Base-by-base conservation (phyloP, 2,113 vertebrate species). In the Apodemus sylvaticus region DNA sequence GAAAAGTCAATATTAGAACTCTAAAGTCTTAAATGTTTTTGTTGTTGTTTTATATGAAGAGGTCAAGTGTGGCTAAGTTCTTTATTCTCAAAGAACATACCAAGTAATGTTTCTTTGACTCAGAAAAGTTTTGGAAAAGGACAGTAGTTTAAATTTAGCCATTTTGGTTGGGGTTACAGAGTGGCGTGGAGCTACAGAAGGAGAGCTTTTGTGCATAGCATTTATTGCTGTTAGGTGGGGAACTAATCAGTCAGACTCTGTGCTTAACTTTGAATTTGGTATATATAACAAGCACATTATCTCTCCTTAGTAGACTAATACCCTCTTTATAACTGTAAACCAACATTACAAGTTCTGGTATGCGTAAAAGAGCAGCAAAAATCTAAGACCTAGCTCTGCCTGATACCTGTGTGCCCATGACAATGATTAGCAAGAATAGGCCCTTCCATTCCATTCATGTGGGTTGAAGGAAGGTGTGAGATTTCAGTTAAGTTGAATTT, bases 51-150 rank as follows among this genome's bases (percentile, higher is more conserved):
- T 36, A 48, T 82, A 16, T 8, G 55, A 90, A 96, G 42, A 26
- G 14, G 16, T 31, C 26, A 60, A 74, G 4, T 90, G 7, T 83
- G 39, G 91, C 82, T 82, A 94, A 81, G 77, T 94, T 93, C 17
- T 87, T 90, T 91, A 29, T 85, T 20, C 45, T 78, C 7, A 14
- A 14, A 55, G 36, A 94, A 60, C 89, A 76, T 81, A 9, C 48
- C 91, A 93, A 91, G 51, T 90, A 81, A 90, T 78, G 11, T 82
- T 93, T 71, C 13, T 88, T 96, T 92, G 17, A 73, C 19, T 96
- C 45, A 94, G n/a, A 85, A 74, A 66, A 90, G 64, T 7, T 87
- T 51, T 95, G 34, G 68, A 58, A 89, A 96, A 66, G 17, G 7
- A 53, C 34, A 36, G 20, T 60, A 74, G 51, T 77, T 73, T 93